Percentiles rank a stretch among this genome's conserved stretches.
phyloP scores from a whole-genome alignment of 2,113 vertebrate genomes.

The Crocuta crocuta region DNA sequence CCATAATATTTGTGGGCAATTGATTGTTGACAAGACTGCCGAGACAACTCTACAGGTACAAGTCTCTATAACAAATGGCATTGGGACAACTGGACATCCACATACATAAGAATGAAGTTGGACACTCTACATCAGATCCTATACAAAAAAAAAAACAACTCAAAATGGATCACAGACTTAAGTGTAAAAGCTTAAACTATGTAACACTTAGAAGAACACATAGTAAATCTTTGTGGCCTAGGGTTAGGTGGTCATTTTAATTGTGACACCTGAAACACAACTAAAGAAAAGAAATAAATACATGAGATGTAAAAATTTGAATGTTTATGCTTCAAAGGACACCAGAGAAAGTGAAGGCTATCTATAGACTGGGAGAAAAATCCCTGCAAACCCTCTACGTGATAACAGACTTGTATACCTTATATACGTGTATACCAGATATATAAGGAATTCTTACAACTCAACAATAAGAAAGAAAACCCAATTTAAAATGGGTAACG shows the following conservation, averaged over 20 bases:
- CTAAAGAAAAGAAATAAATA: background rate
- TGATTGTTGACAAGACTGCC: conserved; percentile 14
- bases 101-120: background rate
- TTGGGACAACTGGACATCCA: background rate
- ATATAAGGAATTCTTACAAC: background rate
- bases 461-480: background rate
- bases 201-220: background rate
- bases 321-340: background rate
- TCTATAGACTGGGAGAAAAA: background rate
- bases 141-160: background rate
- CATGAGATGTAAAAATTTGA: background rate
- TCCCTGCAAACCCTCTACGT: background rate
- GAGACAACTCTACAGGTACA: background rate
- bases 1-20: background rate
- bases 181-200: background rate
- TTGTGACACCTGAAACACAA: background rate
- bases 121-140: background rate
- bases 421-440: background rate
- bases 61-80: background rate
- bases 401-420: background rate
- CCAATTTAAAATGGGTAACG: background rate
- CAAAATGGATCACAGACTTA: background rate
- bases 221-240: background rate
- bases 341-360: background rate
- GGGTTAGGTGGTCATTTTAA: background rate